Evolutionary conservation across 1,140 invertebrate species (phyloP), one percentile per base, ranked within the genome.

Genomic region (Drosophila equinoxialis): DNA sequence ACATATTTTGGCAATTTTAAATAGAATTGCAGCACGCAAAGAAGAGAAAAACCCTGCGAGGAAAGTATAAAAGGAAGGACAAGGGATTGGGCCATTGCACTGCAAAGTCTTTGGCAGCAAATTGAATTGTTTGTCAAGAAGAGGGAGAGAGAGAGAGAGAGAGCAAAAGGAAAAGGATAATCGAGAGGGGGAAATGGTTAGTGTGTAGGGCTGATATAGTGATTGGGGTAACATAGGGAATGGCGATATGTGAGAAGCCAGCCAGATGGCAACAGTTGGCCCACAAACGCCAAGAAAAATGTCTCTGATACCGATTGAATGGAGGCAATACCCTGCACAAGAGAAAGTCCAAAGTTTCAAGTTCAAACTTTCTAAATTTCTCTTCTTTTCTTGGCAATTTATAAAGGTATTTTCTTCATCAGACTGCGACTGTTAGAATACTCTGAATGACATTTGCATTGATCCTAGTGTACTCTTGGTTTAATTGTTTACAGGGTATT

Each of bases 121-220:
- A 86, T 86, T 86, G 83, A 86, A 86, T 86, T 86, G 82, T 87
- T 86, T 79, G 72, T 51, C 71, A 48, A 20, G 45, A 17, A 17
- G 14, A 68, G 54, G 55, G 63, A 69, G 51, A 63, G 7, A 35
- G 35, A 63, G 7, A 35, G 35, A 35, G 35, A 35, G 1, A 10
- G 8, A 37, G 35, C 7, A 11, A 37, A 6, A 37, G 35, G 35
- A 20, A 30, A 30, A 20, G 59, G 37, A 23, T 39, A 42, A 61
- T 3, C 41, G 0, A 41, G 41, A n/a, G 11, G 20, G 37, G 17
- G 20, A 35, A 39, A 39, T 51, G 41, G 23, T 30, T 61, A 42
- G 41, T 11, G 58, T 37, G 11, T 30, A 14, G 30, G 30, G 30
- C 30, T 30, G 30, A 30, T 30, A 30, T 30, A 30, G 30, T 6